Evolutionary conservation across 2,888 invertebrate genomes (phyloP).

Genomic region (Drosophila ezoana): DNA sequence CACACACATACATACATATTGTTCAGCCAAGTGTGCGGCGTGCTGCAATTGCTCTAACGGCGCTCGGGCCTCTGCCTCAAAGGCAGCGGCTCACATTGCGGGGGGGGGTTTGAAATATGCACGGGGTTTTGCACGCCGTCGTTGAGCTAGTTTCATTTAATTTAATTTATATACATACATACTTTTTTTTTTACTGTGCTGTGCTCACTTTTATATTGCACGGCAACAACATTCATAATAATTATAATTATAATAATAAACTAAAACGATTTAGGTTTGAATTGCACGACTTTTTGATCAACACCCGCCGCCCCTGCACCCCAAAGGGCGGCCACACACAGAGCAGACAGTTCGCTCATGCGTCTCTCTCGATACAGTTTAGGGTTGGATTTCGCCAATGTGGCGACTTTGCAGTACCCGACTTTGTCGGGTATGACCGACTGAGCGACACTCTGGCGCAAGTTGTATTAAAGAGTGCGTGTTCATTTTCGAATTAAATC

Average conservation of each 20-base stretch:
- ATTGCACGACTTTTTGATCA: not conserved
- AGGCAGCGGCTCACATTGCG: not conserved
- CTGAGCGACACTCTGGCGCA: no score
- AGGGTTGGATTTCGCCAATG: no score
- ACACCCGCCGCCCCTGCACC: no score
- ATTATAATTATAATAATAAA: slow-evolving; percentile 23
- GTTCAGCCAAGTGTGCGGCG: slow-evolving; percentile 19
- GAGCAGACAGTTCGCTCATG: no score
- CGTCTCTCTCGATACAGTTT: no score
- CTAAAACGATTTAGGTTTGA: slow-evolving; percentile 25
- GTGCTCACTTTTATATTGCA: slow-evolving; percentile 59
- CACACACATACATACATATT: slow-evolving; percentile 18
- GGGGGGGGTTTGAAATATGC: not conserved
- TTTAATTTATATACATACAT: not conserved
- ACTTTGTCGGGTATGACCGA: no score
- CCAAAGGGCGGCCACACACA: no score
- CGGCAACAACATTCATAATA: slow-evolving; percentile 24
- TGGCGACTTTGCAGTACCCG: no score
- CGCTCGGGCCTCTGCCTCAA: not conserved
- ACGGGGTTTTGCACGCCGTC: slow-evolving; percentile 1
- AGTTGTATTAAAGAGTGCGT: no score
- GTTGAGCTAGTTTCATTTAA: slow-evolving; percentile 20
- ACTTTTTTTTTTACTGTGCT: slow-evolving; percentile 21
- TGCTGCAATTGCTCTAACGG: slow-evolving; percentile 3
- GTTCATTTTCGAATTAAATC: no score